Conservation (phyloP, 2,888 invertebrate genomes). For the Hirtodrosophila trivittata region DNA sequence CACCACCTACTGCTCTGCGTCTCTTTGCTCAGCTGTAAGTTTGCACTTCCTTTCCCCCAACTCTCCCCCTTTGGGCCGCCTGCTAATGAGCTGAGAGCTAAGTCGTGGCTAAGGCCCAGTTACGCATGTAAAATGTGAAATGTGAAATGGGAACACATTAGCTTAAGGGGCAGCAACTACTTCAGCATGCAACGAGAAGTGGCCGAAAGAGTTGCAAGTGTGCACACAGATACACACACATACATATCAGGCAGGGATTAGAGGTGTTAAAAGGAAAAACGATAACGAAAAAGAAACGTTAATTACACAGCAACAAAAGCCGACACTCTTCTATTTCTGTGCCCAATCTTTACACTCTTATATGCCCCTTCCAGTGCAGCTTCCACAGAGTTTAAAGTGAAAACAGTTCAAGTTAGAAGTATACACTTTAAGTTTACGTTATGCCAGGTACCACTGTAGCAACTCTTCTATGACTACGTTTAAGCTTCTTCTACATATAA, state of each 20-base stretch:
- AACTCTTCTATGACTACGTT: too few species aligned
- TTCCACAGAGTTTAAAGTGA: too few species aligned
- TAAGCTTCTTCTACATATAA: too few species aligned
- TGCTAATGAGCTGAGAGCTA: constrained; percentile 72
- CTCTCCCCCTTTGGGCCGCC: constrained; percentile 28
- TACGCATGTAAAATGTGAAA: constrained; percentile 71
- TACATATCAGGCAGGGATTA: neutral
- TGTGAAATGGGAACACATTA: constrained; percentile 73
- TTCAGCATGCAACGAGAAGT: constrained; percentile 18
- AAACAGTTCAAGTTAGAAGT: too few species aligned
- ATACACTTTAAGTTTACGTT: too few species aligned
- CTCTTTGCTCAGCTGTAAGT: neutral
- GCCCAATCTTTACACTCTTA: too few species aligned
- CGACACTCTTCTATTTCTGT: too few species aligned
- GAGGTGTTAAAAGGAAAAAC: too few species aligned
- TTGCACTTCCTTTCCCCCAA: constrained; percentile 23
- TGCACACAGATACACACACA: neutral
- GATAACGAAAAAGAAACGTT: too few species aligned
- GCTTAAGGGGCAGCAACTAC: constrained; percentile 59
- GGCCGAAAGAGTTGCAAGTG: constrained; percentile 17
- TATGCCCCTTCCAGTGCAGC: too few species aligned
- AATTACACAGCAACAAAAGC: too few species aligned
- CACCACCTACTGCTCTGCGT: neutral
- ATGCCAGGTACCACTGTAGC: too few species aligned
- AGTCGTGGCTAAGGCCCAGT: constrained; percentile 50